A percentile compares a stretch with the other conserved stretches of the same genome.
Conservation (phyloP, 2,113 vertebrate genomes). For the Morone chrysops region DNA sequence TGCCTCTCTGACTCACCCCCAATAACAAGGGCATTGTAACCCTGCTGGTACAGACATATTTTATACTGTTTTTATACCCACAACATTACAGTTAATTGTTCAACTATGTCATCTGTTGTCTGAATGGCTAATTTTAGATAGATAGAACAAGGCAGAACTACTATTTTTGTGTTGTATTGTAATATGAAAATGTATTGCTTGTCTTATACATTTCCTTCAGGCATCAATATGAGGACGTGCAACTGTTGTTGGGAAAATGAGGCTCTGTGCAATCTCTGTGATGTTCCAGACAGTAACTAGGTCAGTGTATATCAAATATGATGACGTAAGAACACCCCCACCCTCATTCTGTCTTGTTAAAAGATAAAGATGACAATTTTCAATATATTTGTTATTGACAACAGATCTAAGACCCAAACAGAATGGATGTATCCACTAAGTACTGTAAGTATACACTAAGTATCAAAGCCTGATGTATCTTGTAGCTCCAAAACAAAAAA, state of each 20-base stretch:
- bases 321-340: neutral
- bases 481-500: too few relatives aligned
- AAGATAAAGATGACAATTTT: neutral
- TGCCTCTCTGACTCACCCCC: neutral
- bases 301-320: slow-evolving; percentile 26
- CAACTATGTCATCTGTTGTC: neutral
- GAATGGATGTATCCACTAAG: neutral
- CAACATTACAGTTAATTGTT: neutral
- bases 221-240: slow-evolving; percentile 2
- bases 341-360: neutral
- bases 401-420: neutral
- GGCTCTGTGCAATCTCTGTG: slow-evolving; percentile 15
- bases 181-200: slow-evolving; percentile 1
- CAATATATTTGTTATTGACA: neutral
- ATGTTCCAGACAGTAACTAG: slow-evolving; percentile 32
- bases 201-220: slow-evolving; percentile 1
- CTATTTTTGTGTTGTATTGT: neutral
- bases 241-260: slow-evolving; percentile 21
- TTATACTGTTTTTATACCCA: neutral
- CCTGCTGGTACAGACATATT: neutral
- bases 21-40: neutral
- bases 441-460: neutral
- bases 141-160: neutral
- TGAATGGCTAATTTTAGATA: neutral
- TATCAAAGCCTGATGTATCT: neutral